phyloP scores from a whole-genome alignment of 1,140 invertebrate species.

The Listronotus oregonensis region DNA sequence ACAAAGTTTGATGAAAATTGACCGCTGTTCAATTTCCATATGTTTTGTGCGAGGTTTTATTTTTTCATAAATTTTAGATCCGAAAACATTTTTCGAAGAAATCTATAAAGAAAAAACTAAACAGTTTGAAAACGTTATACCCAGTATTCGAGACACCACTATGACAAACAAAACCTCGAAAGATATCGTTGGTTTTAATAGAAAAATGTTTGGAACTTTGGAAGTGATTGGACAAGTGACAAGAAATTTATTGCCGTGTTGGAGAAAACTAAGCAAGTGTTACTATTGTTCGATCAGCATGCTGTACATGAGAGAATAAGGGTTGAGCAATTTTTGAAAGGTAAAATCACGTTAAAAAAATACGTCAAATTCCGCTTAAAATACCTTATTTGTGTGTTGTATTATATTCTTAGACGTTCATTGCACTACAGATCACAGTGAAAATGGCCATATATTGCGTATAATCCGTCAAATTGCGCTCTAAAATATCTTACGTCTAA shows the following conservation, averaged over 20 bases:
- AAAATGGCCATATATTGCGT: no score
- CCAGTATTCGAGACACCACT: slow-evolving; percentile 26
- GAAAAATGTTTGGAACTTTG: slow-evolving; percentile 44
- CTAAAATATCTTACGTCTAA: no score
- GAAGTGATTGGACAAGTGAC: slow-evolving; percentile 69
- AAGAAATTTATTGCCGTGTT: slow-evolving; percentile 68
- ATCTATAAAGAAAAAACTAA: slow-evolving; percentile 48
- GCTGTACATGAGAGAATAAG: slow-evolving; percentile 75
- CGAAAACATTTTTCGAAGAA: slow-evolving; percentile 47
- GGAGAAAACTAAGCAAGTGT: slow-evolving; percentile 51
- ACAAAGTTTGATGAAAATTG: no score
- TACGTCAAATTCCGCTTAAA: no score
- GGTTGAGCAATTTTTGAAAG: slow-evolving; percentile 62
- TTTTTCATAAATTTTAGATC: slow-evolving; percentile 43
- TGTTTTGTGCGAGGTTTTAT: no score
- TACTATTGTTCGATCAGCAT: slow-evolving; percentile 77
- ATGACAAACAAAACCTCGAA: slow-evolving; percentile 30
- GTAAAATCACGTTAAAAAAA: slow-evolving; percentile 33
- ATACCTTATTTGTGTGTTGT: no score
- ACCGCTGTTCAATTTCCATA: no score
- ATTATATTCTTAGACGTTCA: no score
- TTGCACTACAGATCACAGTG: no score
- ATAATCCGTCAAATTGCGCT: no score
- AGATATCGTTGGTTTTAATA: slow-evolving; percentile 41
- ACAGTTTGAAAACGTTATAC: slow-evolving; percentile 40